Evolutionary conservation across 2,797 vertebrate species (phyloP), one percentile per base, ranked within the genome.

Genomic region (Menidia menidia): DNA sequence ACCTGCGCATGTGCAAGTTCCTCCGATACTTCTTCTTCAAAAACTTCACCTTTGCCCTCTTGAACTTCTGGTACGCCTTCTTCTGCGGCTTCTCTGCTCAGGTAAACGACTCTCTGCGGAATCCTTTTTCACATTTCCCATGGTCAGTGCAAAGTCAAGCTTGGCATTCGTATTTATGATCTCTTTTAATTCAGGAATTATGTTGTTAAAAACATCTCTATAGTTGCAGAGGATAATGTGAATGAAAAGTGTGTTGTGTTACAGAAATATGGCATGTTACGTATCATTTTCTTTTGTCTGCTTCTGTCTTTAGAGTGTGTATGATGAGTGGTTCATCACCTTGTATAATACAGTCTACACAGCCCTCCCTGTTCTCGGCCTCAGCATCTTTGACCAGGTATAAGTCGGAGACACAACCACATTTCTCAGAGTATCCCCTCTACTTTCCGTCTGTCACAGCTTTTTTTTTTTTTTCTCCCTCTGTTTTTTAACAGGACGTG

Each of bases 1-100:
- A 99, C 81, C 91, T 97, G 77, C 96, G 97, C 85, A 98, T 99
- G 96, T 97, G 96, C 94, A 97, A 96, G 84, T 99, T 99, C 87
- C 94, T 99, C 83, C 89, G 95, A 56, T 99, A 97, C 83, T 99
- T 98, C 88, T 99, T 99, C 92, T 99, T 97, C 83, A 99, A 99
- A 93, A 99, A 99, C 90, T 99, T 99, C 86, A 94, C 96, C 86
- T 99, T 99, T 89, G 98, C 97, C 0, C 91, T 99, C 4, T 94
- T 98, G 43, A 97, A 99, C 81, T 96, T 99, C 94, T 99, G 98
- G 97, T 99, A 94, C 16, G 97, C 88, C 60, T 98, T 98, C 95
- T 99, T 95, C 94, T 98, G 94, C 0, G 97, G 97, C 57, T 99
- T 98, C 77, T 99, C 97, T 0, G 97, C 97, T n/a, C 96, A 99